Evolutionary conservation across 2,113 vertebrate species (phyloP).

Genomic region (Sceloporus undulatus): DNA sequence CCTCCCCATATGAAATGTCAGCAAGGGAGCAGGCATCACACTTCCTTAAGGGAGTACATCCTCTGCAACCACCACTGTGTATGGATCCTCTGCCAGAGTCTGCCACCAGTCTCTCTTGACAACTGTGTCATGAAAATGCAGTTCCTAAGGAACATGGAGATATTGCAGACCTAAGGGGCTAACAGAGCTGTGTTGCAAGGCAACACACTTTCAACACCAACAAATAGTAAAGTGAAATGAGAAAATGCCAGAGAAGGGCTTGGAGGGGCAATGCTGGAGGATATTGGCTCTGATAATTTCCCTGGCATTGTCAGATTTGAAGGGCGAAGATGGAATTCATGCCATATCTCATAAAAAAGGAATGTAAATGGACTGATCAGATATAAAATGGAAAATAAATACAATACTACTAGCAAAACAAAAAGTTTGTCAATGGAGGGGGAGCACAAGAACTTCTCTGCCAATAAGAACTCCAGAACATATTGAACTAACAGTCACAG

Average conservation of each 20-base stretch:
- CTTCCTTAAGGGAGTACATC: not conserved
- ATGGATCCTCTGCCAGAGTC: not conserved
- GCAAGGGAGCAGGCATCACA: not conserved
- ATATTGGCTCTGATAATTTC: not conserved
- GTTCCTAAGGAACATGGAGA: not conserved
- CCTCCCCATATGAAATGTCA: not conserved
- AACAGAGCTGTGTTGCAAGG: not conserved
- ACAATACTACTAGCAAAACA: not conserved
- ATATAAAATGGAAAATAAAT: not conserved
- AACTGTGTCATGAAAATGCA: conserved; percentile 5
- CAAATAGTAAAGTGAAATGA: not conserved
- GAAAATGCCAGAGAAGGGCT: not conserved
- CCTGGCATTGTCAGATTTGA: not conserved
- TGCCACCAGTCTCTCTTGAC: not conserved
- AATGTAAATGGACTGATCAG: not conserved
- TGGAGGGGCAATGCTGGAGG: not conserved
- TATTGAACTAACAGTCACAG: conserved; percentile 1
- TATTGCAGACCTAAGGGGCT: not conserved
- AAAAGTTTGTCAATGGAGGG: not conserved
- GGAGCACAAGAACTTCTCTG: not conserved
- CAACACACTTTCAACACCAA: rapidly evolving
- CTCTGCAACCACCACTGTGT: too few species aligned
- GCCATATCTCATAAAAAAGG: not conserved
- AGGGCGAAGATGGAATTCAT: not conserved
- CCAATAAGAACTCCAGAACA: not conserved